phyloP scores from a whole-genome alignment of 2,797 vertebrate genomes.

The Margarornis squamiger region DNA sequence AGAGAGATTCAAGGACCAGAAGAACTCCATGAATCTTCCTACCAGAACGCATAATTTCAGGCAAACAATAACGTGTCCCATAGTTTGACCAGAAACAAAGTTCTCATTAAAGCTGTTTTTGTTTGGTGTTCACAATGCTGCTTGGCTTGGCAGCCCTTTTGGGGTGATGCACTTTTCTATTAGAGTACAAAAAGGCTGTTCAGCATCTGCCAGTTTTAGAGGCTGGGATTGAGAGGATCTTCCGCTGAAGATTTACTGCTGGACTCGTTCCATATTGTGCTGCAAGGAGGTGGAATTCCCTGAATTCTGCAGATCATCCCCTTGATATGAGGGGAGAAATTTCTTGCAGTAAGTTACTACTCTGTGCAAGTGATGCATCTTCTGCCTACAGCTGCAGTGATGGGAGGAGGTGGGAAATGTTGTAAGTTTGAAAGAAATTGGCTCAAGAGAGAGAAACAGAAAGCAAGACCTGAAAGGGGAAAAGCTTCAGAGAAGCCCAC shows the following conservation, averaged over 20 bases:
- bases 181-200: conserved; percentile 47
- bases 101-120: conserved; percentile 50
- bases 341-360: not conserved
- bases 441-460: not conserved
- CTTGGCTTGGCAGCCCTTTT: conserved; percentile 53
- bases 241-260: conserved; percentile 17
- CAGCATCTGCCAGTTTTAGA: conserved; percentile 56
- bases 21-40: not conserved
- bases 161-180: conserved; percentile 44
- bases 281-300: not conserved
- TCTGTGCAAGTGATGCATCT: not conserved
- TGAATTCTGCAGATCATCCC: not conserved
- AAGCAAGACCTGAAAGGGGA: not conserved
- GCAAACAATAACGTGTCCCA: not conserved
- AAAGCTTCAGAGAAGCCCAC: not conserved
- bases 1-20: conserved; percentile 25
- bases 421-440: not conserved
- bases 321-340: not conserved
- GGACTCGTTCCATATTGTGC: not conserved
- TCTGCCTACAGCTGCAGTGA: not conserved
- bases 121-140: conserved; percentile 43
- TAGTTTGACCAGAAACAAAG: conserved; percentile 37
- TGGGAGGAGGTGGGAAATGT: not conserved
- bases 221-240: conserved; percentile 32
- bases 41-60: conserved; percentile 2